These are phyloP conservation scores for Montipora sp. DNA, from an alignment of 64 coral and sea anemone genomes.

Conservation along the genomic window DNA sequence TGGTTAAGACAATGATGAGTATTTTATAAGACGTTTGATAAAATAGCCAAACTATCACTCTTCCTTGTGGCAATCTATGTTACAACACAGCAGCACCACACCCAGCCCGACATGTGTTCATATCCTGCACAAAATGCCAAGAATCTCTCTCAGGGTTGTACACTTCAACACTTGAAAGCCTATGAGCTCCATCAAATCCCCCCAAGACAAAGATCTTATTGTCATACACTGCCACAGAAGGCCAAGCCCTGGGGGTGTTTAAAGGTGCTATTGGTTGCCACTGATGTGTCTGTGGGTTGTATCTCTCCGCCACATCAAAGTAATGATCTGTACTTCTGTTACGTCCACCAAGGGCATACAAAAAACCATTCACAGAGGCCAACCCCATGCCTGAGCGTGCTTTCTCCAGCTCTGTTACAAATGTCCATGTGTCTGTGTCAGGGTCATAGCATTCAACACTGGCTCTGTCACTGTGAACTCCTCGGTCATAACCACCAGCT, in stretches of 20 bases:
- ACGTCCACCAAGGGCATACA: conserved; percentile 95
- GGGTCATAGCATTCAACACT: conserved; percentile 99
- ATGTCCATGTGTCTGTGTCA: conserved; percentile 94
- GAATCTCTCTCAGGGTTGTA: conserved; percentile 85
- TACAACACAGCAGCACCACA: conserved; percentile 91
- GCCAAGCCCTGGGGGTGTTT: conserved; percentile 91
- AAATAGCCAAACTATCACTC: background rate
- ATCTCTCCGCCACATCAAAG: conserved; percentile 95
- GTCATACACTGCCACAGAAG: conserved; percentile 91
- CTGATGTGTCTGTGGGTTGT: conserved; percentile 88
- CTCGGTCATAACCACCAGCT: conserved; percentile 96
- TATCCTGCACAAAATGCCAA: conserved; percentile 90
- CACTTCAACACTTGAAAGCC: conserved; percentile 88
- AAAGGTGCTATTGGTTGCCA: conserved; percentile 94
- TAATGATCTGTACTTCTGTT: conserved; percentile 99
- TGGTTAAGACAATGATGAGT: background rate
- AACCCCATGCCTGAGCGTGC: conserved; percentile 88
- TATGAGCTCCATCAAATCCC: conserved; percentile 98
- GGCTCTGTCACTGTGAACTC: conserved; percentile 92
- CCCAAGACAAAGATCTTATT: conserved; percentile 96
- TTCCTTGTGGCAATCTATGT: background rate
- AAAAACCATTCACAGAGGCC: conserved; percentile 67
- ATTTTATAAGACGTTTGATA: background rate
- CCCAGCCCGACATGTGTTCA: conserved; percentile 91
- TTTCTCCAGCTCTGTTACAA: conserved; percentile 99